A percentile compares a stretch with the other conserved stretches of the same genome.
phyloP scores from a whole-genome alignment of 2,888 invertebrate genomes.

The Ophion costatus region DNA sequence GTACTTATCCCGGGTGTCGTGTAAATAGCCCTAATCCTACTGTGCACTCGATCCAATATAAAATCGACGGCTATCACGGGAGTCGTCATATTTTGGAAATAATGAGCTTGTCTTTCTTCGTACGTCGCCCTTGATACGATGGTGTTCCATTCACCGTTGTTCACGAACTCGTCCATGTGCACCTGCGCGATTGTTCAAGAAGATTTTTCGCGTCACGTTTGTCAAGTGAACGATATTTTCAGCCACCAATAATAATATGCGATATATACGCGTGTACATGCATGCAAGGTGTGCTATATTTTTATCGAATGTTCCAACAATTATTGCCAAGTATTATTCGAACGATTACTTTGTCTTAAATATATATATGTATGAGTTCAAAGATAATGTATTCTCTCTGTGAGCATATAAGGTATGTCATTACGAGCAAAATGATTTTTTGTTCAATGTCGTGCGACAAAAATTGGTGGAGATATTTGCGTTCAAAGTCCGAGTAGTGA shows the following conservation, averaged over 20 bases:
- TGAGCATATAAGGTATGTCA: too few species aligned
- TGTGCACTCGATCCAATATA: constrained; percentile 85
- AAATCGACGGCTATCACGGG: constrained; percentile 86
- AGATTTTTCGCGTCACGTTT: neutral
- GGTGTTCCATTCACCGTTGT: constrained; percentile 86
- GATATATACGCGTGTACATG: too few species aligned
- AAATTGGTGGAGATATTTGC: too few species aligned
- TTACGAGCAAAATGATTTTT: too few species aligned
- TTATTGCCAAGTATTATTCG: too few species aligned
- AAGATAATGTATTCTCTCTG: too few species aligned
- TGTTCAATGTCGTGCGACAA: too few species aligned
- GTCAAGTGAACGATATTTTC: neutral
- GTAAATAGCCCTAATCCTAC: constrained; percentile 85
- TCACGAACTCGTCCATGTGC: constrained; percentile 8
- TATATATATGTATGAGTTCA: too few species aligned
- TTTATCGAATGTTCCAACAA: too few species aligned
- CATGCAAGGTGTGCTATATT: too few species aligned
- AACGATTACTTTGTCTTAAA: too few species aligned
- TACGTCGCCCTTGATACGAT: constrained; percentile 81
- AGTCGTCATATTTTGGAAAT: constrained; percentile 85
- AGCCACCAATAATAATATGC: neutral
- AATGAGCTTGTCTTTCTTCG: constrained; percentile 84
- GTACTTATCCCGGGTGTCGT: constrained; percentile 84
- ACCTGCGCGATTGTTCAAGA: neutral
- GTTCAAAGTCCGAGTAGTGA: too few species aligned